Percentiles rank a stretch among this genome's conserved stretches.
These are phyloP conservation scores for Anniella stebbinsi DNA, from an alignment of 2,797 vertebrate species.

Conservation along the genomic window DNA sequence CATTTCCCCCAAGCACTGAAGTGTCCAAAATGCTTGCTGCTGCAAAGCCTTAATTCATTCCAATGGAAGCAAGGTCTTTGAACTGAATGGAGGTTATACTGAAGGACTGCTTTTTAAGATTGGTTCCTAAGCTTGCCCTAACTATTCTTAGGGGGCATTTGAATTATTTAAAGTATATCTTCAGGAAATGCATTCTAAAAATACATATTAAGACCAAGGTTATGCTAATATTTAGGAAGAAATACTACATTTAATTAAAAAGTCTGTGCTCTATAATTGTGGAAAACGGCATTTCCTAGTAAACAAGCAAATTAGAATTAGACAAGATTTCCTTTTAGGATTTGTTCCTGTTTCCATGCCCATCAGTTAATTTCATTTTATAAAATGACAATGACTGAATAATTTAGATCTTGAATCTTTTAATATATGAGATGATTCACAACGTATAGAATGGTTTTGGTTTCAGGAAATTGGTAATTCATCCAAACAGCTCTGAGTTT, in stretches of 20 bases:
- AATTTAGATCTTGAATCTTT: neutral
- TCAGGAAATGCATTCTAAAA: neutral
- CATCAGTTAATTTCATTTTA: neutral
- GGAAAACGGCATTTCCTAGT: neutral
- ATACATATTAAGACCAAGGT: neutral
- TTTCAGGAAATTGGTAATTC: neutral
- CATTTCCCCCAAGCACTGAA: neutral
- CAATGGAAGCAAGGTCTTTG: neutral
- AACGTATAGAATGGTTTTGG: neutral
- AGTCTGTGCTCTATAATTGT: neutral
- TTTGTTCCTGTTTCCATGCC: neutral
- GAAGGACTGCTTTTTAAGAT: neutral
- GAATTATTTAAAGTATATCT: neutral
- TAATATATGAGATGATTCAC: neutral
- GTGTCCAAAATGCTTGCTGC: neutral
- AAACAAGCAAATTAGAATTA: neutral
- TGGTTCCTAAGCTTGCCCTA: neutral
- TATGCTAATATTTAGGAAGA: neutral
- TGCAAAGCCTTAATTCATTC: neutral
- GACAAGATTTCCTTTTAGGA: neutral
- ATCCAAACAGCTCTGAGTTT: neutral
- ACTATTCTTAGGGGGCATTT: neutral
- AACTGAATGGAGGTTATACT: neutral
- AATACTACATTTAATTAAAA: neutral
- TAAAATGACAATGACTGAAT: neutral